Percentiles rank a stretch among this genome's conserved stretches.
These are phyloP conservation scores for Maniola hyperantus DNA, from an alignment of 2,888 invertebrate species.

Conservation along the genomic window DNA sequence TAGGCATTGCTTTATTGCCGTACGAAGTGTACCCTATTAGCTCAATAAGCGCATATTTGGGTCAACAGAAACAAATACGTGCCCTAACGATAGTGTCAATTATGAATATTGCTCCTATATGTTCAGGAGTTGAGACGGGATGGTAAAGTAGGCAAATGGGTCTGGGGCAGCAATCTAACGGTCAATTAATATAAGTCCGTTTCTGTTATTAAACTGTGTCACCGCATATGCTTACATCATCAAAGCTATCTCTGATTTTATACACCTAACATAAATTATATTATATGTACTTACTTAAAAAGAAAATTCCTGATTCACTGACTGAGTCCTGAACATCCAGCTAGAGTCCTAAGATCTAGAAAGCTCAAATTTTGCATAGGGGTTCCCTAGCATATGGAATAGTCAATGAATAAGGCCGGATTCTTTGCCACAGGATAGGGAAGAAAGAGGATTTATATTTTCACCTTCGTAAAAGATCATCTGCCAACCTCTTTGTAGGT, in stretches of 20 bases:
- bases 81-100: slow-evolving; percentile 39
- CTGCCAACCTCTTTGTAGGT: too few species aligned
- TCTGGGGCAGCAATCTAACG: slow-evolving; percentile 24
- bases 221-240: not conserved
- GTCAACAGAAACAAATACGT: slow-evolving; percentile 54
- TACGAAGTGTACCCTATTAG: not conserved
- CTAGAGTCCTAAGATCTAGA: too few species aligned
- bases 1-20: not conserved
- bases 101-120: slow-evolving; percentile 34
- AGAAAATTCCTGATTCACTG: too few species aligned
- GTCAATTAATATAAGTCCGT: slow-evolving; percentile 10
- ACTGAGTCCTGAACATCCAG: too few species aligned
- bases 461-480: too few species aligned
- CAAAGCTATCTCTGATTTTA: not conserved
- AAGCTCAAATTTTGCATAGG: too few species aligned
- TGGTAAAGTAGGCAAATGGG: slow-evolving; percentile 38
- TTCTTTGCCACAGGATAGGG: too few species aligned
- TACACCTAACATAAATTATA: too few species aligned
- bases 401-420: too few species aligned
- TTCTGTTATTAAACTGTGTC: not conserved
- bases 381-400: too few species aligned
- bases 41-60: slow-evolving; percentile 41
- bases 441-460: too few species aligned
- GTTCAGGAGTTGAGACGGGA: slow-evolving; percentile 5
- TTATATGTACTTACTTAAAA: too few species aligned